Evolutionary conservation across 2,888 invertebrate genomes (phyloP).

Genomic region (Philopedon plagiatum): DNA sequence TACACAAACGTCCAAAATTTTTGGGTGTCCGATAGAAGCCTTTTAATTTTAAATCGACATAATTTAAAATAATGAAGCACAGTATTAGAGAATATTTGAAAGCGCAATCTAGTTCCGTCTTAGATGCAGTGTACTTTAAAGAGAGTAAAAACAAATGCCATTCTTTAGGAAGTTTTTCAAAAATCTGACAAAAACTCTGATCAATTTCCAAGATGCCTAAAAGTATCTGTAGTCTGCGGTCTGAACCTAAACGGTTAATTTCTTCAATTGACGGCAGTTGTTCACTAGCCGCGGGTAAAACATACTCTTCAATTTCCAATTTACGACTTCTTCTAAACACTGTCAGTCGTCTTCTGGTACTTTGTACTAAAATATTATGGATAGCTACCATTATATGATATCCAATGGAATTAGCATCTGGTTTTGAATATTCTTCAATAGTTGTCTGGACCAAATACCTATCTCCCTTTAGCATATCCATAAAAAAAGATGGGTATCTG

Average conservation of each 20-base stretch:
- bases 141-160: constrained; percentile 75
- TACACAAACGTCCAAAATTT: not conserved
- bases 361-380: constrained; percentile 12
- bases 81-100: constrained; percentile 74
- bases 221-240: constrained; percentile 65
- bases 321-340: not conserved
- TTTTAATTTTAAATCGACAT: constrained; percentile 72
- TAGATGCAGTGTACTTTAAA: constrained; percentile 71
- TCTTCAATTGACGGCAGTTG: constrained; percentile 63
- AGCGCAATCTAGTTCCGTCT: constrained; percentile 38
- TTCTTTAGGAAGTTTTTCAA: constrained; percentile 71
- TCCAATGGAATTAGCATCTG: constrained; percentile 10
- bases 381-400: constrained; percentile 16
- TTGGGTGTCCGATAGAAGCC: constrained; percentile 70
- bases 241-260: constrained; percentile 60
- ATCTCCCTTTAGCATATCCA: constrained; percentile 78
- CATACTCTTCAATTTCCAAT: not conserved
- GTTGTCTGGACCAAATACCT: constrained; percentile 78
- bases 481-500: constrained; percentile 76
- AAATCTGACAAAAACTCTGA: constrained; percentile 59
- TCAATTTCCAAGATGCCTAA: constrained; percentile 70
- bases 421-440: constrained; percentile 77
- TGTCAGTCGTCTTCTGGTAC: not conserved
- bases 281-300: not conserved
- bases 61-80: constrained; percentile 72